Evolutionary conservation across 2,888 invertebrate species (phyloP), one percentile per base, ranked within the genome.

Genomic region (Oscheius sp.): DNA sequence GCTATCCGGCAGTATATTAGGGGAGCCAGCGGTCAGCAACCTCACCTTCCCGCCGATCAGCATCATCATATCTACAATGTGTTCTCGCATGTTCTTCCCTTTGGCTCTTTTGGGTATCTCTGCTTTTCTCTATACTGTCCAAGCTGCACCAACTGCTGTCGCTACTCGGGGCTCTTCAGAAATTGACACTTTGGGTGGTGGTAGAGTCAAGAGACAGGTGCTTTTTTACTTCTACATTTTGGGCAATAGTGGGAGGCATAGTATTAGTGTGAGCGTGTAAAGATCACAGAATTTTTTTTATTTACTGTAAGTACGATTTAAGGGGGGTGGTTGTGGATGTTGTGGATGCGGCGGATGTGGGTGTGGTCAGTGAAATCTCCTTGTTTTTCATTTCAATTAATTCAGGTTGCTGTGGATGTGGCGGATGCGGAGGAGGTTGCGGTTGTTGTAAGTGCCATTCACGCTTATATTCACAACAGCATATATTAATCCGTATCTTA

Each of bases 251-350:
- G 35, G 35, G 9, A 6, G 35, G 35, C 35, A 35, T 35, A 35
- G 35, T 35, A 6, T 6, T 35, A 35, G 35, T 35, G 35, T 35
- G 35, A 6, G 35, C 35, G 9, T 35, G 35, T 35, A 35, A 35
- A 35, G 9, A 9, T 35, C 9, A 35, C 3, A 9, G n/a, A n/a
- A n/a, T n/a, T n/a, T n/a, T n/a, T n/a, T n/a, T n/a, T n/a, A n/a
- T n/a, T n/a, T n/a, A 6, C 35, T 35, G 35, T 35, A 35, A 6
- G 35, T 35, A 53, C 23, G 53, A 35, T 3, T 35, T 35, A 3
- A 35, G 25, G 66, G 66, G 29, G 66, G 66, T 18, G 66, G 66
- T 29, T 66, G 66, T 66, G 66, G 66, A n/a, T 66, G 66, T 29
- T 66, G 66, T 27, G 66, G 66, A 2, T 49, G 66, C 13, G 66